These are phyloP conservation scores for Chydorus sphaericus DNA, from an alignment of 2,888 invertebrate genomes.

Conservation along the genomic window DNA sequence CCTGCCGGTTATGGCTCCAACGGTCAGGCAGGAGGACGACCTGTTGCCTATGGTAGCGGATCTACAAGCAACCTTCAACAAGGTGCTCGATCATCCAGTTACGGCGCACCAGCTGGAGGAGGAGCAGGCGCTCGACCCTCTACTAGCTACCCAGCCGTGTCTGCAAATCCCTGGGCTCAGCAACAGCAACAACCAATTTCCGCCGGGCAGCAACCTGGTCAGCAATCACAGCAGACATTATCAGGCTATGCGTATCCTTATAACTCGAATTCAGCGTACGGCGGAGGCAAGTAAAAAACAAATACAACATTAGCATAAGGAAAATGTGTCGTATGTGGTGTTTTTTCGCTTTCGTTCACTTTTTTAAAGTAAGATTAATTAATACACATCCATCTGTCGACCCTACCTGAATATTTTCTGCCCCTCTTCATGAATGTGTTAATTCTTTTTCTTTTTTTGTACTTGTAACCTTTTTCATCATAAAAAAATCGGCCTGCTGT, in stretches of 20 bases:
- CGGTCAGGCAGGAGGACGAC: not conserved
- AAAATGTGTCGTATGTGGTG: too few species aligned
- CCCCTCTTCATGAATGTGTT: too few species aligned
- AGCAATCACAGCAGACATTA: not conserved
- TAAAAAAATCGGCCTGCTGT: too few species aligned
- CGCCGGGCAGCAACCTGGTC: too few species aligned
- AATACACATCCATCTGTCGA: too few species aligned
- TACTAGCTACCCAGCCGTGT: not conserved
- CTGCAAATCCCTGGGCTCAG: not conserved
- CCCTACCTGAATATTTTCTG: too few species aligned
- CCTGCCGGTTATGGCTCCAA: not conserved
- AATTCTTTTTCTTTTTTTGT: too few species aligned
- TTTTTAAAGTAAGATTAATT: too few species aligned
- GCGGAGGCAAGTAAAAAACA: constrained; percentile 1
- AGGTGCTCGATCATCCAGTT: not conserved
- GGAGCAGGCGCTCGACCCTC: not conserved
- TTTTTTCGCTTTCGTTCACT: too few species aligned
- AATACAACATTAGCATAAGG: too few species aligned
- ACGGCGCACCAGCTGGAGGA: not conserved
- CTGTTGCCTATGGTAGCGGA: not conserved
- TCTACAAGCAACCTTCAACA: not conserved
- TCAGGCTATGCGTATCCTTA: not conserved
- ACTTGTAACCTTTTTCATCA: too few species aligned
- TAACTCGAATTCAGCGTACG: constrained; percentile 1
- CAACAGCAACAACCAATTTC: constrained; percentile 2